Evolutionary conservation across 2,888 invertebrate species (phyloP).

Genomic region (Cremastobaeus sp.): DNA sequence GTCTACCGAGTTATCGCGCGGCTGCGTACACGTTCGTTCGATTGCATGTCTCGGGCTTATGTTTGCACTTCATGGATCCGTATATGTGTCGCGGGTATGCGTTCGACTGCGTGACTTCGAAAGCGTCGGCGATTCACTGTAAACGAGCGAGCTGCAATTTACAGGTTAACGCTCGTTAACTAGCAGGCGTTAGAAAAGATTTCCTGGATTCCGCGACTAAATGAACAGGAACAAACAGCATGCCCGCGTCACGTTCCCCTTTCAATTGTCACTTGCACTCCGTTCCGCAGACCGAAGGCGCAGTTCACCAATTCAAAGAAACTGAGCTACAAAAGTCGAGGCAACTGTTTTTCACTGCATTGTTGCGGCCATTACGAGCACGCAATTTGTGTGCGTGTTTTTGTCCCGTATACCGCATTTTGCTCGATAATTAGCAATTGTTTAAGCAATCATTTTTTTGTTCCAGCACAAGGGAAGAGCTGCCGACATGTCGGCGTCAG

Average conservation of each 20-base stretch:
- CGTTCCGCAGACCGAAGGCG: too few relatives aligned
- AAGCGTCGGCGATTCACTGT: conserved; percentile 63
- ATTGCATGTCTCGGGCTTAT: conserved; percentile 49
- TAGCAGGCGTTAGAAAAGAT: conserved; percentile 52
- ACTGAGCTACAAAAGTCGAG: too few relatives aligned
- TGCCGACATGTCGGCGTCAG: conserved; percentile 81
- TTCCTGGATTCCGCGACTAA: conserved; percentile 32
- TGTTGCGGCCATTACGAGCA: too few relatives aligned
- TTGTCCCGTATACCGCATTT: too few relatives aligned
- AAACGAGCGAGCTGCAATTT: conserved; percentile 66
- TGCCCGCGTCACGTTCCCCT: neutral
- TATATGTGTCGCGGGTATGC: conserved; percentile 41
- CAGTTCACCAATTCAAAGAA: too few relatives aligned
- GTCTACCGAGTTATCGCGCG: conserved; percentile 55
- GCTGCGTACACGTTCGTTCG: conserved; percentile 47
- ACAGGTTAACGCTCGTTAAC: conserved; percentile 64
- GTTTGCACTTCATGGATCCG: conserved; percentile 54
- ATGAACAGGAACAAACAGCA: conserved; percentile 26
- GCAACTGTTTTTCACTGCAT: too few relatives aligned
- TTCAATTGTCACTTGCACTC: conserved; percentile 2
- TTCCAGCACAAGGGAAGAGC: conserved; percentile 64
- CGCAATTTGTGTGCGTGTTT: too few relatives aligned
- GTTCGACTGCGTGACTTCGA: conserved; percentile 39
- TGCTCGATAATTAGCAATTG: conserved; percentile 22
- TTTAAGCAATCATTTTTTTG: conserved; percentile 32